These are phyloP conservation scores for Diplosoma virens DNA, from an alignment of 23 tunicate species.

Conservation along the genomic window DNA sequence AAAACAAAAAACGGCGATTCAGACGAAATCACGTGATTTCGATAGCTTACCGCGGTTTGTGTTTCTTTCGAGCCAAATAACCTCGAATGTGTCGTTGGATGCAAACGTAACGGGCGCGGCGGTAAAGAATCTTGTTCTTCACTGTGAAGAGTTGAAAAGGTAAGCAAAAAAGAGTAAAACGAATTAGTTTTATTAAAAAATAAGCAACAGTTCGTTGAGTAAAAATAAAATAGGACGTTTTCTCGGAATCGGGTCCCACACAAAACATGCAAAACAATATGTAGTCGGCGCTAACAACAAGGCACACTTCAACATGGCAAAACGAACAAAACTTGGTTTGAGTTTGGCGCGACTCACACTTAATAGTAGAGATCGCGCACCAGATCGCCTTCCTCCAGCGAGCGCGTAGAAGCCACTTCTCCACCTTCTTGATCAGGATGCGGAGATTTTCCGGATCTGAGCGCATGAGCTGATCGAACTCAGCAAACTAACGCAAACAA, in stretches of 20 bases:
- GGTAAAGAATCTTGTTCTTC: conserved; percentile 77
- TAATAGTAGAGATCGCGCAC: conserved; percentile 65
- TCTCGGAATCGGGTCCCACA: no score
- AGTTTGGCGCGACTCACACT: conserved; percentile 69
- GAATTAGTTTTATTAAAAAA: no score
- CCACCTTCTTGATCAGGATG: conserved; percentile 85
- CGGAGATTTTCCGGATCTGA: conserved; percentile 84
- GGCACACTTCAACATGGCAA: no score
- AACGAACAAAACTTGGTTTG: no score
- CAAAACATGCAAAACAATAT: no score
- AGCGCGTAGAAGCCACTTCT: conserved; percentile 94
- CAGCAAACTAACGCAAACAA: conserved; percentile 76
- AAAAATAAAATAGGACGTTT: no score
- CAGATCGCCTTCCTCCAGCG: conserved; percentile 93
- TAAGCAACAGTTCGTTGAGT: no score
- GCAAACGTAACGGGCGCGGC: conserved; percentile 57
- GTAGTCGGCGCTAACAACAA: no score
- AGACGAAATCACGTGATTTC: no score
- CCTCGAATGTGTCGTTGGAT: conserved; percentile 84
- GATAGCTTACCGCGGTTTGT: conserved; percentile 61
- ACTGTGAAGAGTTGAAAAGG: no score
- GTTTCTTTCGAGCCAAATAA: conserved; percentile 56
- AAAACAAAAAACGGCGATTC: no score
- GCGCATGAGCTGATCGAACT: conserved; percentile 95
- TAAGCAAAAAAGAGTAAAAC: no score